Conservation (phyloP, 2,797 vertebrate species). For the Threskiornis aethiopicus region DNA sequence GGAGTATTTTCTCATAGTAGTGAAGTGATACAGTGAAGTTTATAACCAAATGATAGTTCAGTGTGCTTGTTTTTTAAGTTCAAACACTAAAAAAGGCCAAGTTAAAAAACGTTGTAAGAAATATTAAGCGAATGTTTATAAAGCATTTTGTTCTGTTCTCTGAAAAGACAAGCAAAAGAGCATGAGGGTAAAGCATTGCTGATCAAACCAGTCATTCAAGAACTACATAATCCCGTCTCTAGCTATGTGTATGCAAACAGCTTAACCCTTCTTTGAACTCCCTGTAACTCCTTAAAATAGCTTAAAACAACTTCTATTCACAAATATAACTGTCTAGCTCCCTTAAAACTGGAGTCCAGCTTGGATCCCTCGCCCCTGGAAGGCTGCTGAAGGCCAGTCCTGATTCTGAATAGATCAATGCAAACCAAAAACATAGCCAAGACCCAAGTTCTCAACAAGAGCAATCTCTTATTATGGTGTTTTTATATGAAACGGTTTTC, state of each 20-base stretch:
- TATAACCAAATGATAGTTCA: background rate
- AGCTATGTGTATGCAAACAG: background rate
- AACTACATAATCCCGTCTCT: background rate
- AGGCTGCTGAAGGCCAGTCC: background rate
- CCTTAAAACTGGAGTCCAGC: background rate
- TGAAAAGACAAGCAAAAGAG: background rate
- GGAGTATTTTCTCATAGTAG: background rate
- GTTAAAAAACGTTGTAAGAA: background rate
- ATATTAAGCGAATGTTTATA: background rate
- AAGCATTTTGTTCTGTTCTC: background rate
- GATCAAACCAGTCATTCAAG: slow-evolving; percentile 8
- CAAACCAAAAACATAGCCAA: background rate
- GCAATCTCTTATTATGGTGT: background rate
- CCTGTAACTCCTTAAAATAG: background rate
- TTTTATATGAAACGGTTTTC: background rate
- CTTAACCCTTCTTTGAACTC: slow-evolving; percentile 13
- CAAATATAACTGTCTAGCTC: background rate
- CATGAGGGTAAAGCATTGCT: background rate
- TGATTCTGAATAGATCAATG: background rate
- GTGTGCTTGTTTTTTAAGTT: background rate
- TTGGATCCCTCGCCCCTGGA: background rate
- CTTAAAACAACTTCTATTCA: background rate
- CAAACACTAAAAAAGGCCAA: background rate
- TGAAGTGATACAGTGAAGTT: background rate
- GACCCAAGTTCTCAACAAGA: background rate